These are phyloP conservation scores for Hylaeus anthracinus DNA, from an alignment of 1,140 invertebrate species.

Conservation along the genomic window DNA sequence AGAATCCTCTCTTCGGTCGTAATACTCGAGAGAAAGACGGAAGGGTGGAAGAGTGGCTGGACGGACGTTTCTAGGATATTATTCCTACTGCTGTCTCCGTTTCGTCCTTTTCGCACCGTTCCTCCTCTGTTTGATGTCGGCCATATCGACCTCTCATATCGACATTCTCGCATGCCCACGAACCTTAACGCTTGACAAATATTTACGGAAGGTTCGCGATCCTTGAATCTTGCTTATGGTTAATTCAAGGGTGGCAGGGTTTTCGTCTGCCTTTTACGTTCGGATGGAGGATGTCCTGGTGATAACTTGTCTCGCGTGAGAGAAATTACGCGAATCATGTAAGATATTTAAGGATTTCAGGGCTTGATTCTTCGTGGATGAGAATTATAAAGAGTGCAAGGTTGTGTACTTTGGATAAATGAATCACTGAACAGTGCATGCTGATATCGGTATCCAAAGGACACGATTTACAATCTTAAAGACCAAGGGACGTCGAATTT, in stretches of 20 bases:
- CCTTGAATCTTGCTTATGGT: slow-evolving; percentile 28
- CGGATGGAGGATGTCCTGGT: too few species aligned
- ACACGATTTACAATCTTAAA: too few species aligned
- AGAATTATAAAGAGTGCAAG: too few species aligned
- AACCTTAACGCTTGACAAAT: slow-evolving; percentile 21
- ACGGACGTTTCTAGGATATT: slow-evolving; percentile 39
- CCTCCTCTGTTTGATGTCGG: slow-evolving; percentile 6
- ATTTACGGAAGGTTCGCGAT: slow-evolving; percentile 24
- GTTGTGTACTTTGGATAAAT: too few species aligned
- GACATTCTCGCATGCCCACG: background rate
- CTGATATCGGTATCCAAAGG: too few species aligned
- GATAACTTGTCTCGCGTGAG: too few species aligned
- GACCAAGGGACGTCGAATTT: too few species aligned
- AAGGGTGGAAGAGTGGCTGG: slow-evolving; percentile 23
- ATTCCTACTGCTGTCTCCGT: slow-evolving; percentile 27
- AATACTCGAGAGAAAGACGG: slow-evolving; percentile 52
- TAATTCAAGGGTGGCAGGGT: background rate
- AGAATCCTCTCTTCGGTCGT: slow-evolving; percentile 58
- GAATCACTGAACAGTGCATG: too few species aligned
- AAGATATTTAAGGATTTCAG: too few species aligned
- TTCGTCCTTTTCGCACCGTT: background rate
- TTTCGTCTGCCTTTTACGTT: background rate
- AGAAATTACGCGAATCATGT: too few species aligned
- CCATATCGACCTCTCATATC: background rate
- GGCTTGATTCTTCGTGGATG: too few species aligned